Evolutionary conservation across 2,113 vertebrate species (phyloP), one percentile per base, ranked within the genome.

Genomic region (Eretmochelys imbricata): DNA sequence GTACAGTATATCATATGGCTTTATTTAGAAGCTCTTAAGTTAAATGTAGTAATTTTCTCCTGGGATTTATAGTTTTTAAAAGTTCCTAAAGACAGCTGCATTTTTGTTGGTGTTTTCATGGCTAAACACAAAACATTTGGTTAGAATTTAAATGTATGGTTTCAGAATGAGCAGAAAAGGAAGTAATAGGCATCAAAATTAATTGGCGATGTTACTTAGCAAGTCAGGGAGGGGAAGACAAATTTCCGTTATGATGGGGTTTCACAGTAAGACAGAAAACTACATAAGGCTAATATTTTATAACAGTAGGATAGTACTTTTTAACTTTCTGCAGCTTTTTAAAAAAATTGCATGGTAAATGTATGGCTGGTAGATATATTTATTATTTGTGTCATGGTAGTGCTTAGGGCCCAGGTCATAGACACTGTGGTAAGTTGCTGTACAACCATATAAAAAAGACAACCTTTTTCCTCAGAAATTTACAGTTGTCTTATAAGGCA

Each of bases 61-160:
- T 91, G 10, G 82, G 86, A 90, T 91, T 82, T 38, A 89, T 65
- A 51, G 24, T 90, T 94, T 90, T 55, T 69, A 82, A 89, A 95
- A 82, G 57, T 82, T 65, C 46, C 13, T 92, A 19, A 20, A 75
- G 82, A 57, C 50, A 80, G 46, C 9, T 65, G 84, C 22, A 83
- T 25, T 90, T 94, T 59, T 57, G 48, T 65, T 80, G 79, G 38
- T 84, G 10, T 89, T 82, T 59, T 80, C 90, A n/a, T 79, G 35
- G 31, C 62, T 72, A 80, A 53, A 53, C 57, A 31, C 29, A 49
- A 86, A 93, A 9, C 48, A 76, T 35, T 90, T 89, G 24, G 31
- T 78, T 95, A 85, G 62, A 55, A 90, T 88, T 96, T 90, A 80
- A 88, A 53, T 27, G 87, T 78, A 89, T 14, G 20, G 53, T 54